Base-by-base conservation (phyloP, 2,797 vertebrate genomes). In the Spheniscus humboldti region DNA sequence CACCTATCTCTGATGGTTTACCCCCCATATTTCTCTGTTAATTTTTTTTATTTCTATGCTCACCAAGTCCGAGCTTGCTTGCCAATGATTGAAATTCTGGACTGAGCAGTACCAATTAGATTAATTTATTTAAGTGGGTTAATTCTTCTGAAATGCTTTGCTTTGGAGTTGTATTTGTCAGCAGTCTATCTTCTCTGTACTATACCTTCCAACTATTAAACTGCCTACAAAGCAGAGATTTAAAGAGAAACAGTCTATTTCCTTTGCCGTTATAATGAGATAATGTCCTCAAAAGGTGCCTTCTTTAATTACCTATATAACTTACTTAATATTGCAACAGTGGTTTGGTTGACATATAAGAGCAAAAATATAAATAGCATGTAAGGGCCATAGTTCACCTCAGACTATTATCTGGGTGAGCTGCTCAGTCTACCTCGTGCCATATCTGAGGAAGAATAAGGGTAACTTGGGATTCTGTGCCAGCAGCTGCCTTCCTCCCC, bases 111-210 rank as follows among this genome's bases (percentile, higher is more conserved):
- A 73, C 67, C 55, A 96, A 45, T 92, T 89, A 90, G 31, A 39
- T 48, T 85, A 92, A 94, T 86, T 94, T 94, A 91, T 79, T 95
- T 92, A 52, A 86, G 81, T 83, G 27, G 27, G 35, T 90, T 90
- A 89, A 83, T 82, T 86, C 41, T 91, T 74, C 60, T 74, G 48
- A 83, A 91, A 66, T 83, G 53, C 68, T 92, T 95, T 57, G 33
- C 74, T 95, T 91, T 91, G 81, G 53, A 87, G 52, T 63, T 71
- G 12, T 59, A 41, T 81, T 88, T 83, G 81, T 85, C 55, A 78
- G 19, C 30, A 69, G 18, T 71, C 37, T 83, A n/a, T 83, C 59
- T 73, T 92, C 62, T 80, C 56, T 63, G 67, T 30, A 19, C 67
- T 88, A 20, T 55, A 76, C 28, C 13, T 95, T 80, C 15, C 35